Percentiles rank a stretch among this genome's conserved stretches.
These are phyloP conservation scores for Lamellibrachia columna DNA, from an alignment of 2,888 invertebrate species.

Conservation along the genomic window DNA sequence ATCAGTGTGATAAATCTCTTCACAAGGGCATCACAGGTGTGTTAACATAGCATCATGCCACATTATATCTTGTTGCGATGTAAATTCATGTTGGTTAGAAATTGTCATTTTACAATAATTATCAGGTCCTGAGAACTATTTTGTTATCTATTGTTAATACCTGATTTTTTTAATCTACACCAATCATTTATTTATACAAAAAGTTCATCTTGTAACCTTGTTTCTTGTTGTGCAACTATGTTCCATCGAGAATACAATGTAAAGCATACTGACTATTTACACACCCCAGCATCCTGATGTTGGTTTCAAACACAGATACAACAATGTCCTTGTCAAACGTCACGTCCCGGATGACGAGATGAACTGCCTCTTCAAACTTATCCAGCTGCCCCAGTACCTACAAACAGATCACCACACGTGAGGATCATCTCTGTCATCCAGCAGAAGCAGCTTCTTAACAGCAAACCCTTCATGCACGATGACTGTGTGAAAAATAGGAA, in stretches of 20 bases:
- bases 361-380: conserved; percentile 92
- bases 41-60: too few relatives aligned
- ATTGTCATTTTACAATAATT: too few relatives aligned
- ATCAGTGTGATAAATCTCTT: too few relatives aligned
- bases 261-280: conserved; percentile 47
- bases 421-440: background rate
- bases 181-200: too few relatives aligned
- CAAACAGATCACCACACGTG: conserved; percentile 27
- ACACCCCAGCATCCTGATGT: conserved; percentile 96
- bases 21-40: too few relatives aligned
- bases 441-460: background rate
- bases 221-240: background rate
- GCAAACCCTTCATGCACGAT: background rate
- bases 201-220: too few relatives aligned
- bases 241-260: background rate
- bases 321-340: conserved; percentile 92
- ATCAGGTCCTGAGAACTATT: too few relatives aligned
- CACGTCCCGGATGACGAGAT: conserved; percentile 85
- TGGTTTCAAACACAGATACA: conserved; percentile 98
- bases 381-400: conserved; percentile 87
- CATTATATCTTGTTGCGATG: too few relatives aligned
- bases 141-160: too few relatives aligned
- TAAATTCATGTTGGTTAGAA: too few relatives aligned
- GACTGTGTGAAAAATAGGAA: background rate
- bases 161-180: too few relatives aligned